A percentile compares a stretch with the other conserved stretches of the same genome.
phyloP scores from a whole-genome alignment of 1,140 invertebrate species.

The Sminthurides bifidus region DNA sequence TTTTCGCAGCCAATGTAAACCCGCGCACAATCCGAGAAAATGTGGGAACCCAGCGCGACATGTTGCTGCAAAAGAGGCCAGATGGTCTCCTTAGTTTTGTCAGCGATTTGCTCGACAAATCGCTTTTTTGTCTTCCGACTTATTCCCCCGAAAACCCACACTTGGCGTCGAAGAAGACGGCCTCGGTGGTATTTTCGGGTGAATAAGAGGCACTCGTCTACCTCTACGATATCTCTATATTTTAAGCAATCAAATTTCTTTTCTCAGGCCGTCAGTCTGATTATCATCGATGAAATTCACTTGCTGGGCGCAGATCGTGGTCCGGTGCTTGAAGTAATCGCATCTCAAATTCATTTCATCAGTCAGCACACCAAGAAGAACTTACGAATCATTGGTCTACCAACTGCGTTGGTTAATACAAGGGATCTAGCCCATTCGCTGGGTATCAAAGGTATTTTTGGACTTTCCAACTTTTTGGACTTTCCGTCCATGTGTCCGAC shows the following conservation, averaged over 20 bases:
- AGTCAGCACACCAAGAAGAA: constrained; percentile 64
- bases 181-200: constrained; percentile 15
- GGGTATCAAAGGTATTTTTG: constrained; percentile 61
- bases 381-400: constrained; percentile 84
- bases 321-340: constrained; percentile 60
- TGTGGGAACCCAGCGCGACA: background rate
- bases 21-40: background rate
- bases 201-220: constrained; percentile 12
- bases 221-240: constrained; percentile 12
- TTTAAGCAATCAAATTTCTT: too few species aligned
- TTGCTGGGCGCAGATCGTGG: constrained; percentile 80
- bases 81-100: constrained; percentile 2
- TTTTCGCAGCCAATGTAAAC: background rate
- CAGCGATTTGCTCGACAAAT: background rate
- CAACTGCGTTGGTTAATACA: constrained; percentile 95
- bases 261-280: constrained; percentile 71
- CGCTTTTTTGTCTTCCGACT: constrained; percentile 1
- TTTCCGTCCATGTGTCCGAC: constrained; percentile 90
- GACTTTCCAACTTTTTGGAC: constrained; percentile 97
- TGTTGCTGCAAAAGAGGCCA: background rate
- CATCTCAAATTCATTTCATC: constrained; percentile 77
- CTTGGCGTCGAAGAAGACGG: background rate
- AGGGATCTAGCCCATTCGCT: constrained; percentile 94
- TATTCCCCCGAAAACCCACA: constrained; percentile 19
- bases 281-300: constrained; percentile 98